Conservation (phyloP, 1,140 invertebrate genomes). For the Lanistes nyassanus region DNA sequence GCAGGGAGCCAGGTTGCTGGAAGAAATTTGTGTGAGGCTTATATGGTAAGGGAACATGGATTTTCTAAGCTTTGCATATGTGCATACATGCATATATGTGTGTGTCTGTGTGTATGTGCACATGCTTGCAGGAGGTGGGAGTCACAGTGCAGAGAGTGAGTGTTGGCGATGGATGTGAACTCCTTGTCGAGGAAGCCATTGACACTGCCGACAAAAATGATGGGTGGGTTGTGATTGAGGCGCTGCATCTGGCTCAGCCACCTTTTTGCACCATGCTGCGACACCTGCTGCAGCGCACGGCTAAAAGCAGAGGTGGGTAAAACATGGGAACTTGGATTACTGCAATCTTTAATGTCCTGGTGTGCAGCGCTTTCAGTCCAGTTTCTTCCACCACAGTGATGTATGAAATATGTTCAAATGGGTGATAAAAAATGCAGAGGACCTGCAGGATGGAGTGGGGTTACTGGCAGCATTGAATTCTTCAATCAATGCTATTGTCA, state of each 20-base stretch:
- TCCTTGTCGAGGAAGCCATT: constrained; percentile 55
- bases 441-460: too few species aligned
- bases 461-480: too few species aligned
- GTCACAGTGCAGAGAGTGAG: constrained; percentile 47
- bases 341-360: too few species aligned
- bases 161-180: constrained; percentile 55
- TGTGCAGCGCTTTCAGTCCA: too few species aligned
- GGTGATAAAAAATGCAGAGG: too few species aligned
- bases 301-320: constrained; percentile 51
- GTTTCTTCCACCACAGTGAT: too few species aligned
- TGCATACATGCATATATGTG: neutral
- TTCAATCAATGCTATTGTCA: too few species aligned
- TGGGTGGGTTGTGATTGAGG: constrained; percentile 61
- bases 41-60: neutral
- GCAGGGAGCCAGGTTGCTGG: too few species aligned
- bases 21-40: neutral
- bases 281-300: constrained; percentile 50
- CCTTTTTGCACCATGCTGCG: constrained; percentile 49
- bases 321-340: too few species aligned
- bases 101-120: constrained; percentile 7
- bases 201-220: constrained; percentile 60
- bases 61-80: neutral
- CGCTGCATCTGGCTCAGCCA: constrained; percentile 56
- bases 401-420: too few species aligned
- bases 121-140: constrained; percentile 34